Evolutionary conservation across 1,140 invertebrate genomes (phyloP), one percentile per base, ranked within the genome.

Genomic region (Scylla paramamosain): DNA sequence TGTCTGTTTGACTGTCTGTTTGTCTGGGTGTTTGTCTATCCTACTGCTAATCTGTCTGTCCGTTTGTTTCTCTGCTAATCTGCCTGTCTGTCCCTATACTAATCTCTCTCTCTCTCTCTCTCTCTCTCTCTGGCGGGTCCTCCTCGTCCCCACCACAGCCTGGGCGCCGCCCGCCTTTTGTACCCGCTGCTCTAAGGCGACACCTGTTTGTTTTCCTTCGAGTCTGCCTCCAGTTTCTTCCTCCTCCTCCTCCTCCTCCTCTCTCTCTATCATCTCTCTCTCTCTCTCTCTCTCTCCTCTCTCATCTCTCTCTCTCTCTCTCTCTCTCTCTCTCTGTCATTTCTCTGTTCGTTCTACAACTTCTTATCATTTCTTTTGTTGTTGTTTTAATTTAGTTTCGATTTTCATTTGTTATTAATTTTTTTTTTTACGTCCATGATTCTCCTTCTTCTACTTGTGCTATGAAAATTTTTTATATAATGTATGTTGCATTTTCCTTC

Each of bases 241-340:
- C 67, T 20, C 67, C 2, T n/a, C 25, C 67, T 77, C 20, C 1
- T n/a, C n/a, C 67, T n/a, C n/a, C 8, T 20, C n/a, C 67, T n/a
- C n/a, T n/a, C 67, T 77, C 67, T 77, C n/a, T n/a, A n/a, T n/a
- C n/a, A n/a, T n/a, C 67, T 77, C 67, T 77, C 67, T 77, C n/a
- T n/a, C 67, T 77, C n/a, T 77, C n/a, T n/a, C 67, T 77, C 59
- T 25, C 20, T 67, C 20, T 67, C 20, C 4, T 25, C 20, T 16
- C 20, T 25, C 20, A 6, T 67, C 59, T 67, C 20, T 25, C 20
- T 67, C 67, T 77, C 67, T 77, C 67, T 77, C 67, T 77, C 67
- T 77, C n/a, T 77, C 25, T n/a, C n/a, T n/a, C 67, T n/a, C n/a
- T 77, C 8, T 77, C 67, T 20, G 10, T 77, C 59, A 67, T 25